Evolutionary conservation across 1,140 invertebrate genomes (phyloP), one percentile per base, ranked within the genome.

Genomic region (Camponotus floridanus): DNA sequence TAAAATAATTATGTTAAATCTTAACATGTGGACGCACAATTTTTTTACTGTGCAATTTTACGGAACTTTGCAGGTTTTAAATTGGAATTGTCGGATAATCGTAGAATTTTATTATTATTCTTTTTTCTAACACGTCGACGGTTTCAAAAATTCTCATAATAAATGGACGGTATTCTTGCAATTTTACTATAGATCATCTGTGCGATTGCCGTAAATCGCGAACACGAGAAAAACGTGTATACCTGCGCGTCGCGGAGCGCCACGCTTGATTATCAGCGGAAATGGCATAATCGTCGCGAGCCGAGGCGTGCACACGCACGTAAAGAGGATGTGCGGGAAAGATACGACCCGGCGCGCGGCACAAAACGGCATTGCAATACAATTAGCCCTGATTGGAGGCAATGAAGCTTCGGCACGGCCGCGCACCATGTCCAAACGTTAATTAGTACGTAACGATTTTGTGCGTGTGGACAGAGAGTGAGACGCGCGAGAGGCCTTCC

Each of bases 381-480:
- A 90, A 90, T 90, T 90, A 90, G 89, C 88, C 0, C 83, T 90
- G 89, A 90, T 90, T 90, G 89, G 80, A 90, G 89, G 89, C 89
- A 88, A 68, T 79, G 86, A 86, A 85, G 88, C 89, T 86, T 90
- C 86, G 89, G 87, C 88, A 76, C 89, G 76, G 89, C 48, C 42
- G 15, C 13, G 3, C 79, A 90, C 74, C 88, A 89, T 90, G 84
- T 89, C 89, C 84, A 91, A 92, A 91, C 90, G 88, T 91, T 91
- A 91, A 92, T 92, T 91, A 92, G 90, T 48, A 87, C 91, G 86
- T 92, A 89, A 91, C 86, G 86, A 87, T 91, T 87, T 91, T 74
- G 13, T 51, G 90, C 87, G 88, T 89, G 89, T 92, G 86, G 83
- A 92, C 91, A 86, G 26, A 26, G 26, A 26, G 87, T 91, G 90